Evolutionary conservation across 2,888 invertebrate species (phyloP).

Genomic region (Drosophila tanythrix): DNA sequence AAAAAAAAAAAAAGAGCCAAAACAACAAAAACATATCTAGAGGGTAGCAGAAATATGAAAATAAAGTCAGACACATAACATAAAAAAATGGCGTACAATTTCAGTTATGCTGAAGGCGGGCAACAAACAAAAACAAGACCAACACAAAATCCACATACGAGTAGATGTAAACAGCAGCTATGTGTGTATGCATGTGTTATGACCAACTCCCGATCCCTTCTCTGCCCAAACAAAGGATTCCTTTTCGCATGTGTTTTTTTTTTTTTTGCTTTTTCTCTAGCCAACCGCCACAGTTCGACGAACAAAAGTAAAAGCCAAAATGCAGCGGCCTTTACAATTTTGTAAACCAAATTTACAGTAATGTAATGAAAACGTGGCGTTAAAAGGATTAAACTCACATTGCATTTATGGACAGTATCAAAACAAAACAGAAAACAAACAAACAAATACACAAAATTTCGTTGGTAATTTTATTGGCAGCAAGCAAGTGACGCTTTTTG

Average conservation of each 20-base stretch:
- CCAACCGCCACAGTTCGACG: slow-evolving; percentile 8
- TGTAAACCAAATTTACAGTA: slow-evolving; percentile 70
- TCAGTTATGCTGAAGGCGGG: slow-evolving; percentile 61
- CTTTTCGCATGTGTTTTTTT: slow-evolving; percentile 27
- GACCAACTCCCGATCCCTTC: slow-evolving; percentile 1
- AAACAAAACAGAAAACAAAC: background rate
- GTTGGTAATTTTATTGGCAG: slow-evolving; percentile 40
- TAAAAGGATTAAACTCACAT: slow-evolving; percentile 79
- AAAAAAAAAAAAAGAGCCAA: slow-evolving; percentile 22
- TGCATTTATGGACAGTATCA: slow-evolving; percentile 54
- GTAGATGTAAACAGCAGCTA: slow-evolving; percentile 59
- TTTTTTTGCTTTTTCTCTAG: slow-evolving; percentile 18
- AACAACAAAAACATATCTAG: background rate
- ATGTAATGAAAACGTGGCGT: slow-evolving; percentile 78
- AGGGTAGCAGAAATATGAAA: slow-evolving; percentile 31
- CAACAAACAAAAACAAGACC: slow-evolving; percentile 38
- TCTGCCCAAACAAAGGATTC: slow-evolving; percentile 20
- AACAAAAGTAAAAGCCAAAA: slow-evolving; percentile 58
- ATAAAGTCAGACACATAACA: slow-evolving; percentile 47
- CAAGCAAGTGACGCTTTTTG: slow-evolving; percentile 26
- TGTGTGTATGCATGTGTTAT: slow-evolving; percentile 27
- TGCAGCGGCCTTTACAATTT: slow-evolving; percentile 61
- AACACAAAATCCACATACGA: slow-evolving; percentile 63
- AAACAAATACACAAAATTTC: slow-evolving; percentile 19
- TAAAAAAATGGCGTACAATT: slow-evolving; percentile 60